Evolutionary conservation across 2,113 vertebrate species (phyloP), one percentile per base, ranked within the genome.

Genomic region (Oenanthe oenanthe): DNA sequence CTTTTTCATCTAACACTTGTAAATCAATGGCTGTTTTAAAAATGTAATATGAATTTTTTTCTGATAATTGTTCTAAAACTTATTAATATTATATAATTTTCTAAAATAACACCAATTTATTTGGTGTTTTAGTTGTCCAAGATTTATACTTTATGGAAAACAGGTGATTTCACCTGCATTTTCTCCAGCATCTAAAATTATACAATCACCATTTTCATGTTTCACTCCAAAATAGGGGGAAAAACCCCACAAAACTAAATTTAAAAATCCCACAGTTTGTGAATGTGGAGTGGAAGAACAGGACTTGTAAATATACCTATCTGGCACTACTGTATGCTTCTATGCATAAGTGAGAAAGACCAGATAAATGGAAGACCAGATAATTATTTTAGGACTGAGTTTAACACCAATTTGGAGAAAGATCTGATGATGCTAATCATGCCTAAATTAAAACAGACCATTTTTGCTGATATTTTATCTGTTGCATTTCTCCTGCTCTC

Each of bases 171-270:
- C 42, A 66, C 12, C 7, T 28, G 4, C 2, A 10, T 91, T 28
- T 92, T 42, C n/a, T 92, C 47, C 4, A 9, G 15, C 58, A 79
- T 25, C 1, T 6, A 51, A 51, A 72, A 70, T 36, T 51, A 88
- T 7, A 51, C 15, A 76, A 9, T 7, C 22, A 61, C 21, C 18
- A 53, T 72, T 78, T 86, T 51, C 40, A 58, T 26, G 14, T 63
- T 34, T 50, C 29, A 45, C 10, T 74, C 29, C 61, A 78, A 58
- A 78, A 62, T 10, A 51, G 38, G 18, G 8, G 3, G 24, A 56
- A 24, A 77, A 66, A 1, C 0, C 2, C 1, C 13, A 4, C 12
- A 12, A 25, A 36, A 24, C 5, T 12, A 56, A 54, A 57, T 57
- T 57, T 7, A n/a, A 38, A 43, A 65, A 79, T 7, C 15, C 10